Evolutionary conservation across 2,113 vertebrate genomes (phyloP).

Genomic region (Hirundichthys speculiger): DNA sequence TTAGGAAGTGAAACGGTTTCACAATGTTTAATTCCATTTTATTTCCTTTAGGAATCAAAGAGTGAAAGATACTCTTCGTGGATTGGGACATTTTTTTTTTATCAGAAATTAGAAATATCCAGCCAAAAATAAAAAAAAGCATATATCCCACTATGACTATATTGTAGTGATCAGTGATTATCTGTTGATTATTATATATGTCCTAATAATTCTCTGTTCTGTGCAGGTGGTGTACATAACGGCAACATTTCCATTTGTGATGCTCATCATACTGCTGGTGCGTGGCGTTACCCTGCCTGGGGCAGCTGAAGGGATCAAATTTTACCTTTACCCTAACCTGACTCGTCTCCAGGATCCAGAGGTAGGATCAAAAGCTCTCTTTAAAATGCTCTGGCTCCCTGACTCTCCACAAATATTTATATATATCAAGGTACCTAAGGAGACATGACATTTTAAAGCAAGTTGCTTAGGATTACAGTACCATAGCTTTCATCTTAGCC

Average conservation of each 20-base stretch:
- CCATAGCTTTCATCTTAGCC: too few species aligned
- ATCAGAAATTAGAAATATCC: neutral
- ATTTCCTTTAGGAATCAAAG: neutral
- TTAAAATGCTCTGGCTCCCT: neutral
- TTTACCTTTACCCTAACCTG: constrained; percentile 96
- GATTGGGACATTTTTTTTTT: neutral
- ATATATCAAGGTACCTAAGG: neutral
- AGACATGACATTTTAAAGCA: neutral
- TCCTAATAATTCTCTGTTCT: constrained; percentile 14
- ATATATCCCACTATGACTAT: neutral
- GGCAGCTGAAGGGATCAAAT: constrained; percentile 95
- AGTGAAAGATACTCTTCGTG: neutral
- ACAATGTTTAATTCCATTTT: neutral
- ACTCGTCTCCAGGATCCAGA: constrained; percentile 92
- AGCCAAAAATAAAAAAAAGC: too few species aligned
- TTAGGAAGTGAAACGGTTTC: constrained; percentile 1
- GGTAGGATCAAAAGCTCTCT: constrained; percentile 74
- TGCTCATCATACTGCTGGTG: constrained; percentile 94
- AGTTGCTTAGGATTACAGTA: too few species aligned
- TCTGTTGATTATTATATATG: constrained; percentile 1
- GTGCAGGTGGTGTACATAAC: constrained; percentile 92
- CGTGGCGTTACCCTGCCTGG: constrained; percentile 96
- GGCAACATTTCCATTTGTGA: constrained; percentile 96
- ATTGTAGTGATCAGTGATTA: neutral
- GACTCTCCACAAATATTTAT: neutral